Base-by-base conservation (phyloP, 2,113 vertebrate species). In the Muntiacus reevesi region DNA sequence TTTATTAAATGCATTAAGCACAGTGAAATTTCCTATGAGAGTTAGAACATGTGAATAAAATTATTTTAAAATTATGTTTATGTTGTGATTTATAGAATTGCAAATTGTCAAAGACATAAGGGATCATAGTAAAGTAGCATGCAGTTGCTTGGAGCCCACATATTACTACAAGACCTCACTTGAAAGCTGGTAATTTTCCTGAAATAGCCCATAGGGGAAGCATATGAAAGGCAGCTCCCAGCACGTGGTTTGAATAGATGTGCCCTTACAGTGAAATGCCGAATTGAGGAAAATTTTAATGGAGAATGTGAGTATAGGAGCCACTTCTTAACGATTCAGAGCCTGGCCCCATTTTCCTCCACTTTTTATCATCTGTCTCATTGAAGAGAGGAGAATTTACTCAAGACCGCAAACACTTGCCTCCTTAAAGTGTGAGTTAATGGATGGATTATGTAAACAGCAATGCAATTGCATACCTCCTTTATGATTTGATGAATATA, bases 11-110 rank as follows among this genome's bases (percentile, higher is more conserved):
- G 52, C 59, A 97, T 97, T 97, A 88, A 96, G 79, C 67, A 85
- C 28, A 74, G 87, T 57, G 67, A 71, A 84, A 96, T 95, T 97
- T 96, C 96, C 95, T 97, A 47, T 67, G 97, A 98, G 97, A 94
- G 55, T 76, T 91, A 30, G 36, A 96, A 91, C 96, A 87, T 91
- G 67, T 90, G 92, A 97, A 96, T 98, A 91, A 97, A 98, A 97
- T 97, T 96, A 97, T 92, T 97, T 98, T 64, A 91, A 97, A 96
- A 97, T 98, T 96, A 93, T 94, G 33, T 97, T 97, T 98, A 95
- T 94, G 90, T 97, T 96, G 50, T 98, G 94, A 97, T 96, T 98
- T 98, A 97, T 97, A 96, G 95, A 98, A 97, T 92, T 97, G 95
- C 94, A 98, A 98, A 98, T 98, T 97, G 87, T 96, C 74, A 92